Conservation (phyloP, 2,113 vertebrate species). For the Ploceus nigricollis region DNA sequence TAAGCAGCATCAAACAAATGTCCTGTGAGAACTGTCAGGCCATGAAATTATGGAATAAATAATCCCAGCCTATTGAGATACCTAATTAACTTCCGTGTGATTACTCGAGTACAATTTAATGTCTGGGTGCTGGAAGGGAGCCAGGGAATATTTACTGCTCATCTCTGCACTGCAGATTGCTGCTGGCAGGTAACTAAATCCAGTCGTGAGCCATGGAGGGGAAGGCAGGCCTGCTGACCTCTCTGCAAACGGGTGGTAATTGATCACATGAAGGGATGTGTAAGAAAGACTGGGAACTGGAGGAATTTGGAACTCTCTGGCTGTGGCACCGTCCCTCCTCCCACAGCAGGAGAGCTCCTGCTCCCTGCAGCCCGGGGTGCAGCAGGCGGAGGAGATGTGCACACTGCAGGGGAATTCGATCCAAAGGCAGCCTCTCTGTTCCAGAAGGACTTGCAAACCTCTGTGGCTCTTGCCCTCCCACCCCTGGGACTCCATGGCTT, state of each 20-base stretch:
- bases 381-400: neutral
- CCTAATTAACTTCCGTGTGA: neutral
- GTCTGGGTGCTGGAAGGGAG: neutral
- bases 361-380: neutral
- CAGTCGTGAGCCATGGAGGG: neutral
- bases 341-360: fast-evolving
- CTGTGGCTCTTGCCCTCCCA: neutral
- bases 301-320: slow-evolving; percentile 23
- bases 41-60: neutral
- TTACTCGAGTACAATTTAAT: neutral
- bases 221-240: neutral
- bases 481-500: fast-evolving
- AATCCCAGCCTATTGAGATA: neutral
- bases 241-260: slow-evolving; percentile 3
- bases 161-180: neutral
- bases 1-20: neutral
- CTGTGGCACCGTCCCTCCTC: neutral
- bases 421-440: neutral
- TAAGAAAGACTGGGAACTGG: neutral
- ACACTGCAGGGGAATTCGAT: neutral
- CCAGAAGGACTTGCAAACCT: neutral
- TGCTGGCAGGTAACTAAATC: slow-evolving; percentile 57
- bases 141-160: neutral
- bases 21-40: neutral
- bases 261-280: neutral